These are phyloP conservation scores for Sebastes nivosus DNA, from an alignment of 2,797 vertebrate genomes.

Conservation along the genomic window DNA sequence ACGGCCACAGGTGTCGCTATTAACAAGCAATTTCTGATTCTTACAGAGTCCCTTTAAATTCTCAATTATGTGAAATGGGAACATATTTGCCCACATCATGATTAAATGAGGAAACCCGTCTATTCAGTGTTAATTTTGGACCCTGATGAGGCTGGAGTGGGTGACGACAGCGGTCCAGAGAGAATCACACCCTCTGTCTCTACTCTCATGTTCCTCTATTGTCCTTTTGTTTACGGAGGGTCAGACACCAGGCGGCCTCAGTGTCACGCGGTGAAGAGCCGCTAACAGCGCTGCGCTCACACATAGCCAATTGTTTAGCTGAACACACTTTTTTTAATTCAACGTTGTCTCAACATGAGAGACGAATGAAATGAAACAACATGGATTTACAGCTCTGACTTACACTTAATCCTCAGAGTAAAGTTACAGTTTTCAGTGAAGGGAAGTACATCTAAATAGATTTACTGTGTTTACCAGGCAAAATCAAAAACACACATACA, in stretches of 20 bases:
- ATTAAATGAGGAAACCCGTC: neutral
- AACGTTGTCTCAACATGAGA: constrained; percentile 6
- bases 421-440: constrained; percentile 11
- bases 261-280: constrained; percentile 21
- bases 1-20: no score
- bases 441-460: neutral
- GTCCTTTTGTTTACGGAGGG: constrained; percentile 52
- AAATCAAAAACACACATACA: neutral
- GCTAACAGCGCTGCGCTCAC: constrained; percentile 17
- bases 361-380: constrained; percentile 19
- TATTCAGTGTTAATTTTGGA: neutral
- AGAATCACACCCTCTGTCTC: constrained; percentile 30
- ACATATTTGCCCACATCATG: neutral
- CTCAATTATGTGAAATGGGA: neutral
- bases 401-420: constrained; percentile 13
- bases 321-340: constrained; percentile 2
- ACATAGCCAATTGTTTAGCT: constrained; percentile 36
- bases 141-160: neutral
- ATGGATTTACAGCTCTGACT: constrained; percentile 16
- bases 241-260: constrained; percentile 45
- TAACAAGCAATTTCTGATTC: no score
- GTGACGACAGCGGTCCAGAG: neutral
- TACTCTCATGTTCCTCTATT: constrained; percentile 33
- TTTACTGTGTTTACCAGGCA: constrained; percentile 9
- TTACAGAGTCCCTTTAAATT: neutral